These are phyloP conservation scores for Pandion haliaetus DNA, from an alignment of 2,113 vertebrate species.

Conservation along the genomic window DNA sequence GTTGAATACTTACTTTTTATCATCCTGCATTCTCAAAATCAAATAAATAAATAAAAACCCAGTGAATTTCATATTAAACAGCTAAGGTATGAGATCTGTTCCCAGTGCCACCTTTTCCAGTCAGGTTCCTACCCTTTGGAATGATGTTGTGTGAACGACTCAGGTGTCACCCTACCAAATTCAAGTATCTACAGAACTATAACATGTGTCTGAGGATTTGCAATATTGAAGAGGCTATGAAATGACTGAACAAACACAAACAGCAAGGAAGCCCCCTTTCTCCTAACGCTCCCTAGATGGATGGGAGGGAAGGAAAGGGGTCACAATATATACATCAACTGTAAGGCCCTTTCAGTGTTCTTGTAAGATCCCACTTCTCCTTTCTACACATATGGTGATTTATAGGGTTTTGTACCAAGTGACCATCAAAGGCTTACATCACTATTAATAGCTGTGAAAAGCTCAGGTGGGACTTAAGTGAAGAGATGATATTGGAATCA, in stretches of 20 bases:
- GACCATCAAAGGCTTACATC: not conserved
- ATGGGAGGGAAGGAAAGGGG: not conserved
- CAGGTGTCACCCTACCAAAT: not conserved
- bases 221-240: not conserved
- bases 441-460: not conserved
- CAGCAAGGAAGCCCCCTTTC: not conserved
- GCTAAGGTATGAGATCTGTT: not conserved
- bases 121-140: not conserved
- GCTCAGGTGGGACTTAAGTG: not conserved
- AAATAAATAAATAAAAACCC: no score
- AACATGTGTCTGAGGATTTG: not conserved
- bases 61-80: not conserved
- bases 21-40: not conserved
- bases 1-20: not conserved
- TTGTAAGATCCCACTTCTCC: not conserved
- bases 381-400: not conserved
- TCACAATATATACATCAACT: not conserved
- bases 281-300: not conserved
- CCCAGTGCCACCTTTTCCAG: not conserved
- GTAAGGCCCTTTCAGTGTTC: not conserved
- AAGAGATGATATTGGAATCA: not conserved
- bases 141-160: not conserved
- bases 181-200: not conserved
- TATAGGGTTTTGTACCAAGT: not conserved
- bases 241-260: not conserved